Conservation (phyloP, 2,888 invertebrate species). For the Trypoxylon attenuatum region DNA sequence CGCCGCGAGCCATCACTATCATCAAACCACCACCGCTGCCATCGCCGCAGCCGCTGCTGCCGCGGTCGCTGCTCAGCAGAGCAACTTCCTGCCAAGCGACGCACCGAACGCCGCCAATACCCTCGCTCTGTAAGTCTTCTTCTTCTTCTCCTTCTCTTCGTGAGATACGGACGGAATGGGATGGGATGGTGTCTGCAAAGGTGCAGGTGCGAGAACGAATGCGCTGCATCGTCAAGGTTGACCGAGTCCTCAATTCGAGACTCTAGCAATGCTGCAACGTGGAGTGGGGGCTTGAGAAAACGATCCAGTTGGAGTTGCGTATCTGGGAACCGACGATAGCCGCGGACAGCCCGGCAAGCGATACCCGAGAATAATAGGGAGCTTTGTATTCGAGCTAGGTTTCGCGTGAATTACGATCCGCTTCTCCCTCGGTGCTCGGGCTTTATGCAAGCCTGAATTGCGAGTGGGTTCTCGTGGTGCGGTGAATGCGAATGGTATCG, state of each 20-base stretch:
- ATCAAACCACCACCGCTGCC: no score
- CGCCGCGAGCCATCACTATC: slow-evolving; percentile 23
- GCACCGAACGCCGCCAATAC: slow-evolving; percentile 51
- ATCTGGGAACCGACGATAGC: slow-evolving; percentile 1
- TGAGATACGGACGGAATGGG: no score
- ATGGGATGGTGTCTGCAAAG: background rate
- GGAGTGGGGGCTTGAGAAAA: slow-evolving; percentile 18
- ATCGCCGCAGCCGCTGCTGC: no score
- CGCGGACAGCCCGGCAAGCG: background rate
- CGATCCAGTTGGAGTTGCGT: background rate
- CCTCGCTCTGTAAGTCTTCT: slow-evolving; percentile 60
- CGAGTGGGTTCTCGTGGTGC: background rate
- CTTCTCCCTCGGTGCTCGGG: slow-evolving; percentile 15
- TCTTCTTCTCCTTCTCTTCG: background rate
- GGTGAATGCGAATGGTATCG: slow-evolving; percentile 27
- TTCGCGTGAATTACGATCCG: slow-evolving; percentile 29
- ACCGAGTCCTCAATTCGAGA: slow-evolving; percentile 26
- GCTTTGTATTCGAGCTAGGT: slow-evolving; percentile 33
- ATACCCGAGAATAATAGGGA: slow-evolving; percentile 4
- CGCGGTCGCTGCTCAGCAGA: no score
- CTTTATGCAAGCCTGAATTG: slow-evolving; percentile 1
- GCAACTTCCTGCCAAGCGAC: slow-evolving; percentile 55
- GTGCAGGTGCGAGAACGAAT: slow-evolving; percentile 6
- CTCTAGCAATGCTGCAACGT: slow-evolving; percentile 22
- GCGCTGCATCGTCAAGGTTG: slow-evolving; percentile 37